phyloP scores from a whole-genome alignment of 2,797 vertebrate genomes.

The Hydrolagus colliei region DNA sequence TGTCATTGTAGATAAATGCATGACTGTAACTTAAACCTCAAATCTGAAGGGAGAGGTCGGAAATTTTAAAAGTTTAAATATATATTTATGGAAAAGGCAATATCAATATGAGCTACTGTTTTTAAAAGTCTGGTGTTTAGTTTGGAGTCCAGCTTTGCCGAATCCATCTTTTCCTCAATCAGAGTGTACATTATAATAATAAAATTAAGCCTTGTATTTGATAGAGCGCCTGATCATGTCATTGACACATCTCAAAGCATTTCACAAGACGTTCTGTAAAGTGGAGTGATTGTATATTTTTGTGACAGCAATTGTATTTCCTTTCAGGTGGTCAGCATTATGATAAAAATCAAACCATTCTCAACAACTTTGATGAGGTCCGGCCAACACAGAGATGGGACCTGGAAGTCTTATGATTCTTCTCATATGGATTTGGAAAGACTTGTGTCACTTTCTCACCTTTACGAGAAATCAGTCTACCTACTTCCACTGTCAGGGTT shows the following conservation, averaged over 20 bases:
- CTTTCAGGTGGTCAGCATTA: conserved; percentile 78
- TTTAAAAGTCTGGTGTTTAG: too few species aligned
- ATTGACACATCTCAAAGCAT: conserved; percentile 13
- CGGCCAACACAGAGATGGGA: conserved; percentile 77
- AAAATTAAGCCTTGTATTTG: conserved; percentile 30
- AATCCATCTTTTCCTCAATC: conserved; percentile 35
- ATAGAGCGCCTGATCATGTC: too few species aligned
- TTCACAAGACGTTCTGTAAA: conserved; percentile 32
- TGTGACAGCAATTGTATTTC: conserved; percentile 41
- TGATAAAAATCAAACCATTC: conserved; percentile 77
- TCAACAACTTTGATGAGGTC: conserved; percentile 64
- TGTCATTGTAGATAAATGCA: too few species aligned
- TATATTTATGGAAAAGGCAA: too few species aligned
- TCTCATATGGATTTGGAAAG: conserved; percentile 11
- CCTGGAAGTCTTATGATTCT: conserved; percentile 66
- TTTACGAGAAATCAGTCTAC: background rate
- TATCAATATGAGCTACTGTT: too few species aligned
- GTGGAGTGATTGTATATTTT: conserved; percentile 34
- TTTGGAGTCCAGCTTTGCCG: conserved; percentile 39
- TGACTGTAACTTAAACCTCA: too few species aligned
- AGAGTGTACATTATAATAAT: conserved; percentile 27
- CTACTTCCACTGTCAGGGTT: background rate
- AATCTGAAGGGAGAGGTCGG: too few species aligned
- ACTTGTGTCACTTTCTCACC: background rate
- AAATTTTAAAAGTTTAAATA: too few species aligned